Evolutionary conservation across 2,888 invertebrate genomes (phyloP).

Genomic region (Eupithecia abbreviata): DNA sequence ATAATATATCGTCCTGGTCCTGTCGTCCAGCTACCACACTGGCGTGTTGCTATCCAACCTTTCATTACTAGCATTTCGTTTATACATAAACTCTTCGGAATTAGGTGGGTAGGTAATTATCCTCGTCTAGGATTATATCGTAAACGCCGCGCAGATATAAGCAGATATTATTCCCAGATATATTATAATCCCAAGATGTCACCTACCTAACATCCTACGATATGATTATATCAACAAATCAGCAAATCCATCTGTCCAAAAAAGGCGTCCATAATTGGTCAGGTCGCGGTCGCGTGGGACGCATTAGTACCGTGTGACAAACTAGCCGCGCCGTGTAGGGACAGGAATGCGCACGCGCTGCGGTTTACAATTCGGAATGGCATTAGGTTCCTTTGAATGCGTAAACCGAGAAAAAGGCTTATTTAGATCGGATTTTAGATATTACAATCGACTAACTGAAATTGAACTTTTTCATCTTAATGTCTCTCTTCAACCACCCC

Average conservation of each 20-base stretch:
- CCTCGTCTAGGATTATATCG: background rate
- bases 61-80: background rate
- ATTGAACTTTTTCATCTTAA: background rate
- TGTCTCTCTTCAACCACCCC: background rate
- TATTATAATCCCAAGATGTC: background rate
- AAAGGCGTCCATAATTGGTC: conserved; percentile 13
- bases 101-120: background rate
- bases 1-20: background rate
- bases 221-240: conserved; percentile 6
- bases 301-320: conserved; percentile 34
- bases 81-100: background rate
- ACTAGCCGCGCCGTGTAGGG: conserved; percentile 20
- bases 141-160: background rate
- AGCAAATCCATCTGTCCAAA: conserved; percentile 4
- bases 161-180: background rate
- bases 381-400: background rate
- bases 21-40: background rate
- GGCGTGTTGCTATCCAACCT: background rate
- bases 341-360: conserved; percentile 20
- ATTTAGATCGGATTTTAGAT: background rate
- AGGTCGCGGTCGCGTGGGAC: conserved; percentile 13
- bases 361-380: background rate
- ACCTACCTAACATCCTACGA: background rate
- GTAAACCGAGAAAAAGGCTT: too few species aligned
- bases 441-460: background rate